These are phyloP conservation scores for Cheilosia grossa DNA, from an alignment of 2,888 invertebrate species.

Conservation along the genomic window DNA sequence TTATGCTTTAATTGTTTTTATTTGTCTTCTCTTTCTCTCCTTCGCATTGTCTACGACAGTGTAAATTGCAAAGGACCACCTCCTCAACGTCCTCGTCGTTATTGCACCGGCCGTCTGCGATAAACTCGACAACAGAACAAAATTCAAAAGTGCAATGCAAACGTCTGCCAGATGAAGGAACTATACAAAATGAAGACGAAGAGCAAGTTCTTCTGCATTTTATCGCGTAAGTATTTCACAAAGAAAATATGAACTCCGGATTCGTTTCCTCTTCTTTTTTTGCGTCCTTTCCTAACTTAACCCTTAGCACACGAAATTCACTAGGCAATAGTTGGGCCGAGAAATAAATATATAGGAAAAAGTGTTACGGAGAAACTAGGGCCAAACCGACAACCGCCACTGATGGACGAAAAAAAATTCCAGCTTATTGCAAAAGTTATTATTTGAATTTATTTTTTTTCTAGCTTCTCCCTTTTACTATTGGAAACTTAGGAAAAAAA, in stretches of 20 bases:
- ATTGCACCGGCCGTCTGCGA: slow-evolving; percentile 24
- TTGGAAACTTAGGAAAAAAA: slow-evolving; percentile 29
- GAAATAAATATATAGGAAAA: neutral
- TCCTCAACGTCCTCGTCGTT: slow-evolving; percentile 7
- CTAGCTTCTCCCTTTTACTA: slow-evolving; percentile 25
- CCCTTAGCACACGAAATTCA: slow-evolving; percentile 38
- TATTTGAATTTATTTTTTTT: slow-evolving; percentile 55
- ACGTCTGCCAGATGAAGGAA: slow-evolving; percentile 42
- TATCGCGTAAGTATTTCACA: slow-evolving; percentile 66
- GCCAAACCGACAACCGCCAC: slow-evolving; percentile 43
- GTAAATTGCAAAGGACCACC: slow-evolving; percentile 53
- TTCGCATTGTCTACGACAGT: slow-evolving; percentile 42
- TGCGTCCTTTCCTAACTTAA: slow-evolving; percentile 36
- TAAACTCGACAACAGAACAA: slow-evolving; percentile 42
- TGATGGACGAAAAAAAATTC: slow-evolving; percentile 53
- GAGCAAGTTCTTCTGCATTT: slow-evolving; percentile 43
- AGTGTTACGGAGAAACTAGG: slow-evolving; percentile 30
- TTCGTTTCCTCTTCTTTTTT: neutral
- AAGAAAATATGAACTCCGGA: slow-evolving; percentile 66
- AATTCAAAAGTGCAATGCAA: slow-evolving; percentile 65
- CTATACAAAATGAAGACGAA: slow-evolving; percentile 6
- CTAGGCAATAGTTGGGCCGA: slow-evolving; percentile 14
- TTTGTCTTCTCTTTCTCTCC: slow-evolving; percentile 42
- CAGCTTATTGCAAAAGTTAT: slow-evolving; percentile 74
- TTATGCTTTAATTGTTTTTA: slow-evolving; percentile 66